phyloP scores from a whole-genome alignment of 1,140 invertebrate species.

The Zaprionus inermis region DNA sequence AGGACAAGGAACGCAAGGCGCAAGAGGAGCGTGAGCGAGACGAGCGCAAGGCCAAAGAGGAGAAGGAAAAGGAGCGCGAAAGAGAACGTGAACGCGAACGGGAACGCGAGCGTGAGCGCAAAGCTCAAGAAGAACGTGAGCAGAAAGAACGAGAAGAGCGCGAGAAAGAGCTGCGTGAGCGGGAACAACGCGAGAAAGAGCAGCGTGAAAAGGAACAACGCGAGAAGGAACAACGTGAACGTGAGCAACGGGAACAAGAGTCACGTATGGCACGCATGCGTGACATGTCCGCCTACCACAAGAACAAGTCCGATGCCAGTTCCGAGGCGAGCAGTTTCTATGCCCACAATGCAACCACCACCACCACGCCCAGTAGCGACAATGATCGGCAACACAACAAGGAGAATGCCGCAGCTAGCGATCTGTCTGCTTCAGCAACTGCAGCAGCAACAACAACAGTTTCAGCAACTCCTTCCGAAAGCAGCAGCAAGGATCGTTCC shows the following conservation, averaged over 20 bases:
- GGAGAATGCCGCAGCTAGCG: slow-evolving; percentile 65
- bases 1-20: slow-evolving; percentile 51
- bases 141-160: slow-evolving; percentile 83
- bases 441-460: slow-evolving; percentile 19
- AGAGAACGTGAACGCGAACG: slow-evolving; percentile 83
- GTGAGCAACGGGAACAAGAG: slow-evolving; percentile 63
- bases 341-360: slow-evolving; percentile 34
- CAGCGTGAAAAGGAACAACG: slow-evolving; percentile 69
- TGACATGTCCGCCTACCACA: slow-evolving; percentile 67
- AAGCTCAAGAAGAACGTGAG: slow-evolving; percentile 68
- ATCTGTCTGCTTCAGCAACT: neutral
- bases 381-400: slow-evolving; percentile 76
- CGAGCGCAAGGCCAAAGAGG: slow-evolving; percentile 74
- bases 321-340: slow-evolving; percentile 62
- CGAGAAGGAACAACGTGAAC: slow-evolving; percentile 47
- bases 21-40: slow-evolving; percentile 72
- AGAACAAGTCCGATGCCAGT: slow-evolving; percentile 62
- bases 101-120: slow-evolving; percentile 71
- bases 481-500: slow-evolving; percentile 59
- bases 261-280: slow-evolving; percentile 65
- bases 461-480: neutral
- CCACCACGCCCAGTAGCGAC: slow-evolving; percentile 25
- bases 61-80: slow-evolving; percentile 82
- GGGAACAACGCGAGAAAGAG: slow-evolving; percentile 51
- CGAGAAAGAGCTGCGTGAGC: slow-evolving; percentile 55